Evolutionary conservation across 2,113 vertebrate species (phyloP).

Genomic region (Hemichromis elongatus): DNA sequence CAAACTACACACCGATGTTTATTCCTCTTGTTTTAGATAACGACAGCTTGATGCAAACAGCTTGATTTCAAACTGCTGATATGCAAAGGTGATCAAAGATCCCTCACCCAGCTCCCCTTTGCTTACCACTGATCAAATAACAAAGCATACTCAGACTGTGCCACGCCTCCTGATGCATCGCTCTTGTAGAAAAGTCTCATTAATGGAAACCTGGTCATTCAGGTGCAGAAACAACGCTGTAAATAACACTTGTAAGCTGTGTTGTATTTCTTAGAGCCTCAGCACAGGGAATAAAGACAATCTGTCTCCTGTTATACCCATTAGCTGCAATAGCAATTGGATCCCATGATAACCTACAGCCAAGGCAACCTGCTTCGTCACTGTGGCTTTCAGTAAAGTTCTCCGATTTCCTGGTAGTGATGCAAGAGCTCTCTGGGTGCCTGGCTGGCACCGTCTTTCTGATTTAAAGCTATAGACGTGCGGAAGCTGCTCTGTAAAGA

Average conservation of each 20-base stretch:
- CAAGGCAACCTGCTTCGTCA: constrained; percentile 40
- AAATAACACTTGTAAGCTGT: background rate
- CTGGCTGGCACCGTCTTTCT: background rate
- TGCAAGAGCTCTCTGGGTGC: constrained; percentile 4
- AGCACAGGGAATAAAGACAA: background rate
- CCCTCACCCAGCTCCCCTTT: background rate
- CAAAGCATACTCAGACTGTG: background rate
- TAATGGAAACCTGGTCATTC: background rate
- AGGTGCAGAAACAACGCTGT: background rate
- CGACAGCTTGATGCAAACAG: background rate
- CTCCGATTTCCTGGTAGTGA: constrained; percentile 31
- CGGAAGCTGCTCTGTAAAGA: background rate
- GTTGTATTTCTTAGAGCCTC: background rate
- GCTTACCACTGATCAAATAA: background rate
- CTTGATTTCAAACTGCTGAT: background rate
- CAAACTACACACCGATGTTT: background rate
- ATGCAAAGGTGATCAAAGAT: background rate
- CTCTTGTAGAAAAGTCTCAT: accelerated
- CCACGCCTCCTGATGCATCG: background rate
- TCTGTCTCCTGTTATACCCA: background rate
- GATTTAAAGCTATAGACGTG: background rate
- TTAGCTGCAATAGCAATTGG: background rate
- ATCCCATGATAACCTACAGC: constrained; percentile 40
- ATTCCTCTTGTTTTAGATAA: background rate
- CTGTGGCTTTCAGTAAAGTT: background rate